Percentiles rank a stretch among this genome's conserved stretches.
Evolutionary conservation across 1,140 invertebrate species (phyloP).

Genomic region (Coenobita brevimanus): DNA sequence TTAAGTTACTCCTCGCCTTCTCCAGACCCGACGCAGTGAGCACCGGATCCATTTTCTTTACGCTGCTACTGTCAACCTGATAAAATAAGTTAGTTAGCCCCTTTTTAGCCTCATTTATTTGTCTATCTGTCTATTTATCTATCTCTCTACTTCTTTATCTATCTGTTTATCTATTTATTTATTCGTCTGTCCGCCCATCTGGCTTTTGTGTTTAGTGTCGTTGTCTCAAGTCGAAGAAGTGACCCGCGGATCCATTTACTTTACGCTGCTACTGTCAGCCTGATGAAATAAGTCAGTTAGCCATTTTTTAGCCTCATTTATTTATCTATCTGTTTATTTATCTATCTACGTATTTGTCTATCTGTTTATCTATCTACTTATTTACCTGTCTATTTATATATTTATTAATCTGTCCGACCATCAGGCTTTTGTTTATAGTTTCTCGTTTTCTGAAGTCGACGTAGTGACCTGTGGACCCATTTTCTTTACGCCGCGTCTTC

Average conservation of each 20-base stretch:
- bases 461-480: slow-evolving; percentile 29
- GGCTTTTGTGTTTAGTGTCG: neutral
- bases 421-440: neutral
- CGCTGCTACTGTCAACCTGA: neutral
- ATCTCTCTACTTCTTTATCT: too few relatives aligned
- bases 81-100: too few relatives aligned
- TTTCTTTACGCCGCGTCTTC: neutral
- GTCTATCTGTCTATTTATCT: too few relatives aligned
- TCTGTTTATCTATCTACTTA: too few relatives aligned
- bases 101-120: too few relatives aligned
- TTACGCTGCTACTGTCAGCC: neutral
- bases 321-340: too few relatives aligned
- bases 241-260: neutral
- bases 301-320: too few relatives aligned
- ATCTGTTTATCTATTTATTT: too few relatives aligned
- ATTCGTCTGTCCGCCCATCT: neutral
- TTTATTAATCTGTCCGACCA: neutral
- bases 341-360: too few relatives aligned
- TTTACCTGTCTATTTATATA: too few relatives aligned
- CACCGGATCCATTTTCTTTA: slow-evolving; percentile 12
- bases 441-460: neutral
- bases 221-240: slow-evolving; percentile 28
- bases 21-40: slow-evolving; percentile 54
- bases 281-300: neutral
- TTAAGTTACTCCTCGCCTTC: slow-evolving; percentile 8